phyloP scores from a whole-genome alignment of 2,888 invertebrate species.

The Drosophila meridionalis region DNA sequence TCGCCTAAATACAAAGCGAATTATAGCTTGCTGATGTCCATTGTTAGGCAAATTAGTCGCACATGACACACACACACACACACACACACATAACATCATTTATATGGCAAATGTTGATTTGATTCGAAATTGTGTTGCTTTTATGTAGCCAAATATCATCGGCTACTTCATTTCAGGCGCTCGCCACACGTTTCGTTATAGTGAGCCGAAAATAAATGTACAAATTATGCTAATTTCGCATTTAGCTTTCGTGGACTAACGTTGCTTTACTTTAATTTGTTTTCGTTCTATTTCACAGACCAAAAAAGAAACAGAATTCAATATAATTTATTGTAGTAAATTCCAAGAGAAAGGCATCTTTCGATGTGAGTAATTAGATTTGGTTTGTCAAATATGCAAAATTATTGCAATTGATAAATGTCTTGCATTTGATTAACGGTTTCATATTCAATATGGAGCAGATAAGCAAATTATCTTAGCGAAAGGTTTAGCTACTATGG shows the following conservation, averaged over 20 bases:
- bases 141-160: constrained; percentile 28
- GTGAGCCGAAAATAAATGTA: constrained; percentile 66
- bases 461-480: background rate
- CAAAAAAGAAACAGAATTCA: constrained; percentile 3
- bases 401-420: constrained; percentile 36
- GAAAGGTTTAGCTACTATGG: too few species aligned
- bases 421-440: constrained; percentile 13
- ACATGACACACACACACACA: constrained; percentile 14
- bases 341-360: constrained; percentile 45
- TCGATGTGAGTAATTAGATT: constrained; percentile 42
- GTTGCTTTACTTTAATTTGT: constrained; percentile 17
- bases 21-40: constrained; percentile 62
- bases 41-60: constrained; percentile 70
- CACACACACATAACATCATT: background rate
- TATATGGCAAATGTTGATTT: constrained; percentile 13
- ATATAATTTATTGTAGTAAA: constrained; percentile 36
- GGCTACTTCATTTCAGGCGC: constrained; percentile 47
- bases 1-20: constrained; percentile 57
- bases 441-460: background rate
- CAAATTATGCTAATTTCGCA: constrained; percentile 69
- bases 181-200: constrained; percentile 40
- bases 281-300: constrained; percentile 11
- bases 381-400: constrained; percentile 28
- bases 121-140: constrained; percentile 28
- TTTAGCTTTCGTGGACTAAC: constrained; percentile 53